Base-by-base conservation (phyloP, 2,113 vertebrate genomes). In the Sprattus sprattus region DNA sequence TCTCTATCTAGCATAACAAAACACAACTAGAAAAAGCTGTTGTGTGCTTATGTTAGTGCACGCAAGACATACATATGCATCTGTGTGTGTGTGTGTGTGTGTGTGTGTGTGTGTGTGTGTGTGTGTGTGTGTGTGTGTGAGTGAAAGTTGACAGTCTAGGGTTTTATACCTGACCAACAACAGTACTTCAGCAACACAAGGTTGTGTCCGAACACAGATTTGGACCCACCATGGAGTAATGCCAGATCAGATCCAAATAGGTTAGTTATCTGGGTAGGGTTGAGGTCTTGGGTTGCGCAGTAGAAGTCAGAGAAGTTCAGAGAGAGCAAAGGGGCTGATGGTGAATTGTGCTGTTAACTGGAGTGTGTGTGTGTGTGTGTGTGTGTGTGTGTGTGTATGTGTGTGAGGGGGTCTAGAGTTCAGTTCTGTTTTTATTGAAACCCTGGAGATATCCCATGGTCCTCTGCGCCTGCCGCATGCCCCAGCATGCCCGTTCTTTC, bases 401-500 rank as follows among this genome's bases (percentile, higher is more conserved):
- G 60, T 64, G 20, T 64, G 60, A 28, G 10, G 39, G 71, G 25
- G 71, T 78, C 28, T 15, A 39, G 71, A 78, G 71, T 75, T 28
- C 64, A 67, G 64, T 71, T 78, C 28, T 78, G 64, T 67, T 78
- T 32, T 78, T 39, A 16, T 87, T 85, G 82, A 54, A 81, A 75
- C 80, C 85, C 87, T 81, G 85, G 89, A 89, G 81, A 85, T 85
- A 84, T 85, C 64, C 81, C 88, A 82, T 84, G 85, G 84, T 85
- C 87, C 85, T 86, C 83, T 85, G 88, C 87, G 85, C 87, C 88
- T 87, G 89, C 89, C 84, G 90, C 89, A 91, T 91, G 90, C 87
- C 89, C 85, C 71, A 87, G 91, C 91, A 91, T 92, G 91, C 89
- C 84, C 84, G 87, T 88, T 89, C 82, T 89, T 88, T 78, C 89